Conservation (phyloP, 2,797 vertebrate genomes). For the Sebastes miniatus region DNA sequence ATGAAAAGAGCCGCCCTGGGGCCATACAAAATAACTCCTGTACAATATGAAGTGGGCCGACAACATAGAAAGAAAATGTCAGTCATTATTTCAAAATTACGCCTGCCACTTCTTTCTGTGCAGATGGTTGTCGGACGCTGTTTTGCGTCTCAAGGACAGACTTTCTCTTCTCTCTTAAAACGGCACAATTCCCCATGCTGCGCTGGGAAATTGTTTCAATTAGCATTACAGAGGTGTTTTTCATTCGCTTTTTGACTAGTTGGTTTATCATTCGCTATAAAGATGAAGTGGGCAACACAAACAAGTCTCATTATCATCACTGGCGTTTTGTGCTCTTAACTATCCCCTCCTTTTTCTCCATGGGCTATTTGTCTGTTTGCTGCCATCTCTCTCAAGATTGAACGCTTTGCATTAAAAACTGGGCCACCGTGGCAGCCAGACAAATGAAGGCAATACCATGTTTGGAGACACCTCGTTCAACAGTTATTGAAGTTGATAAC, state of each 20-base stretch:
- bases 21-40: constrained; percentile 36
- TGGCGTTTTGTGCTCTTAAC: constrained; percentile 53
- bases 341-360: constrained; percentile 40
- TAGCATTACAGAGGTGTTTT: constrained; percentile 63
- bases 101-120: neutral
- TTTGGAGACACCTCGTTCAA: constrained; percentile 77
- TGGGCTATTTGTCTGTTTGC: constrained; percentile 71
- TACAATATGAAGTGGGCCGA: constrained; percentile 48
- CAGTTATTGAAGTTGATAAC: constrained; percentile 84
- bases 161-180: constrained; percentile 23
- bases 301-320: constrained; percentile 64
- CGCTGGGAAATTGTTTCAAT: constrained; percentile 64
- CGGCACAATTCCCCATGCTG: constrained; percentile 21
- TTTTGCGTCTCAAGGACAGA: constrained; percentile 30
- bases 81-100: constrained; percentile 41
- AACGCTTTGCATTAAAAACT: constrained; percentile 74
- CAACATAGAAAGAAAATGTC: constrained; percentile 50
- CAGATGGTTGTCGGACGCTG: constrained; percentile 11
- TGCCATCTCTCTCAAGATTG: constrained; percentile 70
- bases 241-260: constrained; percentile 58
- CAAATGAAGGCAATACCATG: constrained; percentile 79
- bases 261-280: constrained; percentile 63
- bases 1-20: constrained; percentile 6
- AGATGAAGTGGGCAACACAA: constrained; percentile 67
- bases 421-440: constrained; percentile 74